Base-by-base conservation (phyloP, 2,113 vertebrate species). In the Archilochus colubris region DNA sequence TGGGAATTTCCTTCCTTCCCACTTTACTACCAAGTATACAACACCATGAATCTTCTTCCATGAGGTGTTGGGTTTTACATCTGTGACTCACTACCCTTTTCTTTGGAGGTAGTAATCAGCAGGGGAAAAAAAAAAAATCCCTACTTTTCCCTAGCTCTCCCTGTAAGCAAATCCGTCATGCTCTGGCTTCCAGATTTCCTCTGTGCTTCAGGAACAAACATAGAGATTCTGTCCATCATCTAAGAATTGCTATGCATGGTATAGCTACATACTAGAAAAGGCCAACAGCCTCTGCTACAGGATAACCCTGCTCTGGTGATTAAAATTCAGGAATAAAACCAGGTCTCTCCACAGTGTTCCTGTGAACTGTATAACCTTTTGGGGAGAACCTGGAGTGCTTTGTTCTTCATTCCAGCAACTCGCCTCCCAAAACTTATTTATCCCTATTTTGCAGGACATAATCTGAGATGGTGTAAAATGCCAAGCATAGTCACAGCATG, bases 61-160 rank as follows among this genome's bases (percentile, higher is more conserved):
- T 0, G 4, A 14, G 33, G 8, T 46, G 25, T 12, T 81, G 53
- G 48, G 4, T 77, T 85, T 76, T 55, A 15, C 17, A 31, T 38
- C 40, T 70, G 25, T 61, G 20, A 23, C 33, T 33, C 61, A 31
- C 27, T 46, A 19, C 8, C 6, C 20, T 61, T 58, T 53, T 27
- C 31, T 85, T 58, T 22, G 22, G 5, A 73, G 25, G 0, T 46
- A 28, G 9, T 16, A n/a, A 31, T 51, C 21, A 31, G 20, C 20
- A 57, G n/a, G 10, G 14, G 3, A 1, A 64, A 36, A 43, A 59
- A 43, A 59, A 28, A 40, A 12, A 1, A 10, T 23, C 2, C 3
- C 5, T 50, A 6, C 31, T 82, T 81, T 70, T 82, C 62, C 28
- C 15, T 15, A 79, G 6, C 21, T 11, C 10, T 82, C 24, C 28